Evolutionary conservation across 2,113 vertebrate genomes (phyloP).

Genomic region (Camarhynchus parvulus): DNA sequence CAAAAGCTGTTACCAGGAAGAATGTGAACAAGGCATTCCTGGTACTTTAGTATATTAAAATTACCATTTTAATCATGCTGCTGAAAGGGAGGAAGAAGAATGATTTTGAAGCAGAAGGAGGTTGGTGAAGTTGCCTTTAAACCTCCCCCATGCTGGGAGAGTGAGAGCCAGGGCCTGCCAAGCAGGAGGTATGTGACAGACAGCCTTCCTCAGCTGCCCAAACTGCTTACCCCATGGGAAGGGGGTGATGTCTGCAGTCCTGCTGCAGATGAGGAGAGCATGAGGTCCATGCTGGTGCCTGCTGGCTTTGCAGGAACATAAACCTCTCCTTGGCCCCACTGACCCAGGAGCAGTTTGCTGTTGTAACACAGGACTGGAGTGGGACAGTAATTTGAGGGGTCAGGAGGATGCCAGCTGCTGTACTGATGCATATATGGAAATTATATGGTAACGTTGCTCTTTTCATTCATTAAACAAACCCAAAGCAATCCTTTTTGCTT

Average conservation of each 20-base stretch:
- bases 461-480: constrained; percentile 26
- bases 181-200: neutral
- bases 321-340: accelerated
- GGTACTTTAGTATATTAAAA: neutral
- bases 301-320: neutral
- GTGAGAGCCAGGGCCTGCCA: neutral
- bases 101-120: neutral
- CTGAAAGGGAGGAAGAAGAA: neutral
- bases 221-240: neutral
- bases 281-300: neutral
- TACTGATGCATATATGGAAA: neutral
- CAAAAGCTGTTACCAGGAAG: neutral
- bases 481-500: neutral
- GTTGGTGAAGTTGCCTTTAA: neutral
- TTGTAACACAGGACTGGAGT: neutral
- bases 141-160: neutral
- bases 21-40: neutral
- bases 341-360: neutral
- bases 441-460: accelerated
- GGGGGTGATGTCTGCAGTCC: neutral
- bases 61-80: neutral
- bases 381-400: neutral
- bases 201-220: neutral
- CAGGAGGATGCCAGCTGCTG: neutral
- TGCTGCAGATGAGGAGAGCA: neutral